Base-by-base conservation (phyloP, 1,140 invertebrate species). In the Drosophila seguyi region DNA sequence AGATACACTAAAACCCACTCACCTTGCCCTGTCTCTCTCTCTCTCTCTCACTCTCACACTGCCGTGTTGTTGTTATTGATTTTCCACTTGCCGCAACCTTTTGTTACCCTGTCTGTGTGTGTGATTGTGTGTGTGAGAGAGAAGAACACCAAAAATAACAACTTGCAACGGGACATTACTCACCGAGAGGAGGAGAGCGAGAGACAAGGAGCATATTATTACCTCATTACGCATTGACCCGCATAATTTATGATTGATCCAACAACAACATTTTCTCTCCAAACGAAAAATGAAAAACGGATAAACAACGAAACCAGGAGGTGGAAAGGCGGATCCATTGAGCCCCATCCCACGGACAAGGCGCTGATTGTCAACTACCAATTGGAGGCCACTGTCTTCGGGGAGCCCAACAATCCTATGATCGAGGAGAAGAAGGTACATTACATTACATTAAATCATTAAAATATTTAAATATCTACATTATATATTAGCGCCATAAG, bases 341-440 rank as follows among this genome's bases (percentile, higher is more conserved):
- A 98, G 94, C 97, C 97, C 6, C 98, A 98, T 94, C 97, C 98
- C 18, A 97, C 96, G 59, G 96, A 98, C 90, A 97, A 97, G 91
- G 97, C 97, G 39, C 92, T 98, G n/a, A 95, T 98, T 53, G 95
- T 98, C 22, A 97, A 97, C 93, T 98, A 98, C 94, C 96, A 97
- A 93, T 93, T 98, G 34, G 97, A 98, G 92, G 97, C 97, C 31
- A 95, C 97, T 7, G 96, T 98, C 71, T 94, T 98, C 44, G 96
- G 96, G 18, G 96, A 97, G 92, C 93, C 96, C 63, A 97, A 97
- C 47, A 96, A 97, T 93, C 95, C 96, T 20, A 96, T 98, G 94
- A 94, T 97, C 69, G 96, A 97, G 63, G 96, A 98, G 92, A 96
- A 96, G 82, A 97, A 97, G 93, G 96, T 97, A 92, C 57, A 62